Evolutionary conservation across 2,888 invertebrate species (phyloP).

Genomic region (Papilio elwesi): DNA sequence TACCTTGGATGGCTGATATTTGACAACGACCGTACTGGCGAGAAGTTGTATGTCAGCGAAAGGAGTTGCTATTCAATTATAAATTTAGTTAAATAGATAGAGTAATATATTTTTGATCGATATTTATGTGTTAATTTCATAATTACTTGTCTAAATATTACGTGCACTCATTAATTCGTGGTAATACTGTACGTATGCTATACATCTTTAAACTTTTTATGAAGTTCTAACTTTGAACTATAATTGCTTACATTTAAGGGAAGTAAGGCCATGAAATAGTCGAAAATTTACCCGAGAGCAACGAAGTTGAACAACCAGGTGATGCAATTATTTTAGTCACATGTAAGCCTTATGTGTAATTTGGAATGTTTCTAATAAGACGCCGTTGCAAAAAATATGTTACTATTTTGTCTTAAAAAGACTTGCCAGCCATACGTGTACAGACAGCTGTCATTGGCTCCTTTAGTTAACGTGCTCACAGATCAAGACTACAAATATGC

Average conservation of each 20-base stretch:
- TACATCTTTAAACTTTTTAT: constrained; percentile 44
- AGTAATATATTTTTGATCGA: background rate
- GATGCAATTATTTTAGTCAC: too few species aligned
- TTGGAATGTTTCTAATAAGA: too few species aligned
- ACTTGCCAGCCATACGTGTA: too few species aligned
- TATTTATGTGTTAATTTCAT: background rate
- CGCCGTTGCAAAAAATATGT: too few species aligned
- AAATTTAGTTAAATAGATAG: background rate
- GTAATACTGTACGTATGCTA: constrained; percentile 50
- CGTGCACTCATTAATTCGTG: constrained; percentile 52
- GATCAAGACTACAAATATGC: too few species aligned
- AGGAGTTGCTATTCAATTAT: background rate
- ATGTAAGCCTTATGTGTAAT: too few species aligned
- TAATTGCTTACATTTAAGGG: constrained; percentile 39
- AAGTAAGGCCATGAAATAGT: constrained; percentile 33
- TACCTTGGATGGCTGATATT: background rate
- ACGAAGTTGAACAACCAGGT: background rate
- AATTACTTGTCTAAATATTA: constrained; percentile 10
- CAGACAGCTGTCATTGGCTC: too few species aligned
- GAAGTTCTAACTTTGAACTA: constrained; percentile 54
- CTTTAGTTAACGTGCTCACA: too few species aligned
- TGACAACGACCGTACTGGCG: background rate
- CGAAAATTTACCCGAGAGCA: constrained; percentile 17
- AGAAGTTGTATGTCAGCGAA: background rate
- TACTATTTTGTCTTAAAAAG: too few species aligned